These are phyloP conservation scores for Suillia variegata DNA, from an alignment of 2,888 invertebrate species.

Conservation along the genomic window DNA sequence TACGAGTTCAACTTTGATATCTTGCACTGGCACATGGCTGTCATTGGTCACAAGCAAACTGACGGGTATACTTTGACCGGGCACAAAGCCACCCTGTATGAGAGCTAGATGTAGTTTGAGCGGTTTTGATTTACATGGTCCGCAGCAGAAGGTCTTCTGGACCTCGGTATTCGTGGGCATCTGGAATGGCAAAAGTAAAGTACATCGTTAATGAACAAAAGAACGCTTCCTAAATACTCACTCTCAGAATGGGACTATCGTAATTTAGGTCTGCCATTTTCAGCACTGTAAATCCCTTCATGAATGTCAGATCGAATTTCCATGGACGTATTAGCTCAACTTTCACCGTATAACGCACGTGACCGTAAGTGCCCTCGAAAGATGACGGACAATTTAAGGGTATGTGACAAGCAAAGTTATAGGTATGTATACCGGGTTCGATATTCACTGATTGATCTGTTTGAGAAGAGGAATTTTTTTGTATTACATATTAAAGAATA, in stretches of 20 bases:
- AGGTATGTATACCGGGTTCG: conserved; percentile 62
- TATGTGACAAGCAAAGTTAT: conserved; percentile 62
- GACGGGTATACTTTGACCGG: conserved; percentile 51
- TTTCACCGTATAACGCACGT: conserved; percentile 66
- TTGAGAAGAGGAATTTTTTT: not conserved
- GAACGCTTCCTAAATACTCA: conserved; percentile 27
- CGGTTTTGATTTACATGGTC: conserved; percentile 46
- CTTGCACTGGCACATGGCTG: conserved; percentile 62
- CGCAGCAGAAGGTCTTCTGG: conserved; percentile 46
- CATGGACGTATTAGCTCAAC: conserved; percentile 80
- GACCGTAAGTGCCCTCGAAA: conserved; percentile 63
- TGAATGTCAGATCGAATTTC: conserved; percentile 73
- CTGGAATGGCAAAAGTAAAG: conserved; percentile 29
- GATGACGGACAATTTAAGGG: conserved; percentile 64
- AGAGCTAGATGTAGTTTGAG: conserved; percentile 43
- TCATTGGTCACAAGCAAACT: conserved; percentile 65
- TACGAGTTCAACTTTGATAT: conserved; percentile 39
- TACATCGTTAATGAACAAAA: not conserved
- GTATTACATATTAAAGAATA: not conserved
- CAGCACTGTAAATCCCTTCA: conserved; percentile 77
- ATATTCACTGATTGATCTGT: conserved; percentile 46
- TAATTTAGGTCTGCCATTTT: conserved; percentile 71
- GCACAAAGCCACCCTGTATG: conserved; percentile 54
- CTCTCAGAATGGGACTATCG: conserved; percentile 33
- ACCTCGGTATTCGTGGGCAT: conserved; percentile 41